Evolutionary conservation across 2,888 invertebrate species (phyloP), one percentile per base, ranked within the genome.

Genomic region (Dolichomitus sp.): DNA sequence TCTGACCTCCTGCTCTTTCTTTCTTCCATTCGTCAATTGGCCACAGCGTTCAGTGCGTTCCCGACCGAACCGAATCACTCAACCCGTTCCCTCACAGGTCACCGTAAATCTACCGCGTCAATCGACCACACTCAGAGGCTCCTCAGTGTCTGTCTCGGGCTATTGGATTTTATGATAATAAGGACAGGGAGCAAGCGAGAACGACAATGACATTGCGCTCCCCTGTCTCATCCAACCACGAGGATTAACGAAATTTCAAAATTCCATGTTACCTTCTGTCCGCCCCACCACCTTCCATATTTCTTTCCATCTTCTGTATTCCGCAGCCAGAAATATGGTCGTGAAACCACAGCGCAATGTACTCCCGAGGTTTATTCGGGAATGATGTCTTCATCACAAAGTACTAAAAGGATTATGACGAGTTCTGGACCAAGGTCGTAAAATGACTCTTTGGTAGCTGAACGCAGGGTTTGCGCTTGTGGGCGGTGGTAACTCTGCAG

Each of bases 321-420:
- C 48, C 30, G 37, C 33, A 11, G 61, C 11, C 12, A 23, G 48
- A 37, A 66, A 70, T 78, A 57, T 68, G 65, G 48, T 69, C 73
- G 57, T 80, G 77, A 83, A 80, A 57, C 61, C 50, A 40, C 52
- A 65, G 61, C 54, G 63, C 37, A 19, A 27, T 65, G 75, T 78
- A 54, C 76, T 70, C 42, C 74, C 17, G 23, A 80, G 69, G 70
- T 78, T 78, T 76, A 78, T 78, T 54, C 63, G 59, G 33, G 63
- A 80, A 81, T 83, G 69, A 85, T 81, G 85, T 81, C 85, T 85
- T 85, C 78, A 83, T 85, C 85, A 33, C 69, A 68, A 33, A 69
- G 63, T 50, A 76, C 73, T 81, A 73, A 83, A 83, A 48, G 85
- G 81, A 85, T 85, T 79, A 85, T 85, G 78, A 85, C 83, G 72